Percentiles rank a stretch among this genome's conserved stretches.
These are phyloP conservation scores for Gallinago media DNA, from an alignment of 2,113 vertebrate species.

Conservation along the genomic window DNA sequence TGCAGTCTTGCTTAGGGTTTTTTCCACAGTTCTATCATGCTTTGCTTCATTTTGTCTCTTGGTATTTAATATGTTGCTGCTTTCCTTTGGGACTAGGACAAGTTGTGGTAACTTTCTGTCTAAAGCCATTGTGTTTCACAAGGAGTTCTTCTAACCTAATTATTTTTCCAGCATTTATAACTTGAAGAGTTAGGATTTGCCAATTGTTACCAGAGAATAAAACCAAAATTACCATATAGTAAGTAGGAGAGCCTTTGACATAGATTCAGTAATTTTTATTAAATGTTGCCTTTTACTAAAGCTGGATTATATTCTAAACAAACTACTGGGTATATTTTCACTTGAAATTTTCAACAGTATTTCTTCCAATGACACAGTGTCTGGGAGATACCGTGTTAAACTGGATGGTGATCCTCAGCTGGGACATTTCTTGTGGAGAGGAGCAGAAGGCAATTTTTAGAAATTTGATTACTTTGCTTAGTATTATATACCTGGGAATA, in stretches of 20 bases:
- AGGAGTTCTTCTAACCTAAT: background rate
- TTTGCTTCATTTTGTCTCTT: background rate
- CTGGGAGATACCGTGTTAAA: background rate
- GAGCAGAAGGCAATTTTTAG: background rate
- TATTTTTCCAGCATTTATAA: background rate
- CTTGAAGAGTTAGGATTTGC: background rate
- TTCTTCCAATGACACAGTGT: background rate
- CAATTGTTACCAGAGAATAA: background rate
- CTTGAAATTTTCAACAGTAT: background rate
- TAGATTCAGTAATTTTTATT: background rate
- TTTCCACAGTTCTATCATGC: background rate
- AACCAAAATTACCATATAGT: background rate
- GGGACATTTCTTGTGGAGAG: background rate
- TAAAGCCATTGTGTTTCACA: background rate
- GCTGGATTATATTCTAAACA: background rate
- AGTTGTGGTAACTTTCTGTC: background rate
- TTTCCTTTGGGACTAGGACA: background rate
- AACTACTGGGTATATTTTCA: background rate
- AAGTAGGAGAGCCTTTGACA: background rate
- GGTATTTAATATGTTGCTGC: background rate
- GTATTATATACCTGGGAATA: background rate
- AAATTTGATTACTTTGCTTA: background rate
- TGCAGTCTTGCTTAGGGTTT: background rate
- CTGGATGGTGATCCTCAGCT: background rate
- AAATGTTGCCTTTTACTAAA: background rate